Conservation (phyloP, 2,113 vertebrate species). For the Cynoglossus semilaevis region DNA sequence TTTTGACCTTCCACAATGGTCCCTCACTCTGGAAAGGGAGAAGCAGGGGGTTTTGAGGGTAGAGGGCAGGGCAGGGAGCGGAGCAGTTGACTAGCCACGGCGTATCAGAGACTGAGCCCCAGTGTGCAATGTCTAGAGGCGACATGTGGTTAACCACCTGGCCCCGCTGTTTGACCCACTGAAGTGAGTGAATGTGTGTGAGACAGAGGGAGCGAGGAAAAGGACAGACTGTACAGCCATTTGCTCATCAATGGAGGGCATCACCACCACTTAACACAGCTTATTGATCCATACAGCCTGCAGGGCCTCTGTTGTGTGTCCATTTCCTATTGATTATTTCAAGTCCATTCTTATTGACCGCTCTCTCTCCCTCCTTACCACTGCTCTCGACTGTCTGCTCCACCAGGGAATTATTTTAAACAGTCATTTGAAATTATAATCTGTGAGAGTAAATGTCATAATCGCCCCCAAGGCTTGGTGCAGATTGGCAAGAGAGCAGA, state of each 20-base stretch:
- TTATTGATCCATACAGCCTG: conserved; percentile 76
- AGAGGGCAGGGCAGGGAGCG: conserved; percentile 64
- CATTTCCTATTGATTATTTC: conserved; percentile 83
- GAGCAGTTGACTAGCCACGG: conserved; percentile 62
- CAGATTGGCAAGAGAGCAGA: conserved; percentile 72
- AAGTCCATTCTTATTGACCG: conserved; percentile 79
- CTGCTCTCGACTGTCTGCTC: conserved; percentile 49
- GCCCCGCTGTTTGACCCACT: conserved; percentile 69
- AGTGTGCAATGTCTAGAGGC: conserved; percentile 67
- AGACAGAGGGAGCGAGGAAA: conserved; percentile 35
- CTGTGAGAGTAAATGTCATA: conserved; percentile 82
- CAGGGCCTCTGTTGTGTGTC: conserved; percentile 76
- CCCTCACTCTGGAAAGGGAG: conserved; percentile 51
- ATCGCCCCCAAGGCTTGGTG: conserved; percentile 74
- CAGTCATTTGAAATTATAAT: conserved; percentile 85
- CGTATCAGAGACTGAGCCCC: conserved; percentile 57
- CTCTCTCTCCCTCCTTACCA: conserved; percentile 56
- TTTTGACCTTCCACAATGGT: conserved; percentile 64
- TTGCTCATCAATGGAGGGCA: conserved; percentile 78
- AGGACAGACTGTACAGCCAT: conserved; percentile 72
- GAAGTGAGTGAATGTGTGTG: conserved; percentile 46
- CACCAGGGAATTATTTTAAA: conserved; percentile 76
- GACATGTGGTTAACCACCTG: conserved; percentile 77
- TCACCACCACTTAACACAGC: conserved; percentile 80
- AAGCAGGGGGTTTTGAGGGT: conserved; percentile 46